phyloP scores from a whole-genome alignment of 1,140 invertebrate genomes.

The Cephus cinctus region DNA sequence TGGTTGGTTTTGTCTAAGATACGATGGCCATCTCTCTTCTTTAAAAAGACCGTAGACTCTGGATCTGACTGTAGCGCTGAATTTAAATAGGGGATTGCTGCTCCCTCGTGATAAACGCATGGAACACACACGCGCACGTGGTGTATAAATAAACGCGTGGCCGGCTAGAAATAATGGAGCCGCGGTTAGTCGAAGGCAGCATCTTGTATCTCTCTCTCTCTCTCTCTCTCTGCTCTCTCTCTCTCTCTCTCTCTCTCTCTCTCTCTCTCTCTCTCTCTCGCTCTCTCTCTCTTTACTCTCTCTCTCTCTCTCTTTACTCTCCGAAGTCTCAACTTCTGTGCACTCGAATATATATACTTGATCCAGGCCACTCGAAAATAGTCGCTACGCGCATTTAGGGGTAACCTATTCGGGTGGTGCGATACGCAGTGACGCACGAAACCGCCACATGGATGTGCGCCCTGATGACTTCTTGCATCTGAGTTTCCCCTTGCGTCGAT shows the following conservation, averaged over 20 bases:
- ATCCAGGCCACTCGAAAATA: constrained; percentile 31
- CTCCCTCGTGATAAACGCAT: too few species aligned
- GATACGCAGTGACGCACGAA: constrained; percentile 6
- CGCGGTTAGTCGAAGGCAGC: not conserved
- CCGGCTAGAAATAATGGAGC: constrained; percentile 2
- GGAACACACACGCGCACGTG: not conserved
- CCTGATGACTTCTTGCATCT: too few species aligned
- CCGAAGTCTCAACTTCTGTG: too few species aligned
- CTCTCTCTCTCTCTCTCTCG: not conserved
- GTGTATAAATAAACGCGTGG: constrained; percentile 1
- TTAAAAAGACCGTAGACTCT: too few species aligned
- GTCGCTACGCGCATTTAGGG: constrained; percentile 9
- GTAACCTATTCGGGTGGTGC: not conserved
- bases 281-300: not conserved
- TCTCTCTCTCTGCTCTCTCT: too few species aligned
- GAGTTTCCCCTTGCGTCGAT: too few species aligned
- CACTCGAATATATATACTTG: constrained; percentile 11
- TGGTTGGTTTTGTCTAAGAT: too few species aligned
- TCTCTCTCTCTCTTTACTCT: not conserved
- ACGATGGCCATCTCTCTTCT: too few species aligned
- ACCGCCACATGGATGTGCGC: too few species aligned
- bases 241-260: not conserved
- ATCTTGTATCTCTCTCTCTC: not conserved
- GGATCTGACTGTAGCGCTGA: too few species aligned
- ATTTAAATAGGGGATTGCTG: too few species aligned